Base-by-base conservation (phyloP, 1,140 invertebrate genomes). In the Pseudomyrmex sp. region DNA sequence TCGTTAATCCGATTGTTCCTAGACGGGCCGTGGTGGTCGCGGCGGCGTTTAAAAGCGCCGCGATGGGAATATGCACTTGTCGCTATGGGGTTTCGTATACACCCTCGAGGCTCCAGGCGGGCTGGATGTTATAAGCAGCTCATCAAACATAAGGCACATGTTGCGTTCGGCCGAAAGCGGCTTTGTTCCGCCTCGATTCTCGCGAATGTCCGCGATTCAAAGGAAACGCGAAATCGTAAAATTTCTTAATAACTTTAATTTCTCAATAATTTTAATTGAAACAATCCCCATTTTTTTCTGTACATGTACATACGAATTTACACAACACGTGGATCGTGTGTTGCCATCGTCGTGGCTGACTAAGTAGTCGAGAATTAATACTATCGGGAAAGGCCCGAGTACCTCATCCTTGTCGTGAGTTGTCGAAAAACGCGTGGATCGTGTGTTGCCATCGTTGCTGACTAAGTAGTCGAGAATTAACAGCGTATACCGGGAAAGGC, bases 1-100 rank as follows among this genome's bases (percentile, higher is more conserved):
- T 92, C 87, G 91, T 92, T 92, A 92, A 92, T 92, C 91, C 90
- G 86, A 92, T 92, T 92, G 91, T 92, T 91, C 90, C 72, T 70
- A 44, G 82, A 80, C 74, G 84, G 59, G 54, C 66, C 63, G 59
- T 15, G 44, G 58, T 82, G 79, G 84, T 82, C 77, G 62, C 72
- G 23, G 35, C 35, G 35, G 4, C 35, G 35, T 35, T 82, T 86
- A 82, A 89, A 84, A 90, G 77, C 70, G 79, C 23, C 83, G 82
- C 85, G 79, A 83, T 92, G 91, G 91, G 91, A 92, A 92, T 91
- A 87, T 72, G 52, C 91, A 92, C 90, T 91, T 91, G 91, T 91
- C 88, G 83, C 74, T 56, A 56, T 52, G 86, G 83, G 86, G 59
- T 70, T 62, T 84, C 26, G 58, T 23, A 10, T 58, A 46, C 26